Evolutionary conservation across 2,888 invertebrate species (phyloP).

Genomic region (Camptogramma bilineatum): DNA sequence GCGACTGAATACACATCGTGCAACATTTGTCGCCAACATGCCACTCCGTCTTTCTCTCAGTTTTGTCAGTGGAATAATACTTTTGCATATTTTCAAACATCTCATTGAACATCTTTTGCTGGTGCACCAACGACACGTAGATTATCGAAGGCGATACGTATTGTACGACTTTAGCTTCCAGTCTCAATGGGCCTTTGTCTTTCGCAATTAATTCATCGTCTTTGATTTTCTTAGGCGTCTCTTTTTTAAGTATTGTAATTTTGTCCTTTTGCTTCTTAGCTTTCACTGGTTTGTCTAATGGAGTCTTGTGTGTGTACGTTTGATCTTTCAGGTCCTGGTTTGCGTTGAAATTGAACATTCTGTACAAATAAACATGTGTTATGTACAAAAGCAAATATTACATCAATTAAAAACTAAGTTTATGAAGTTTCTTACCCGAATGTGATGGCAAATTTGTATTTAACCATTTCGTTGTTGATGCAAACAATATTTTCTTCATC

Average conservation of each 20-base stretch:
- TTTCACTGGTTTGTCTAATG: slow-evolving; percentile 48
- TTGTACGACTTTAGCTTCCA: slow-evolving; percentile 79
- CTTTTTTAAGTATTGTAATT: slow-evolving; percentile 55
- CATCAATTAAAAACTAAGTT: not conserved
- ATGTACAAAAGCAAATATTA: not conserved
- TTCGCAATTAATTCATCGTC: slow-evolving; percentile 67
- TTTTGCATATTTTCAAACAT: slow-evolving; percentile 84
- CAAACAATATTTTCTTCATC: slow-evolving; percentile 61
- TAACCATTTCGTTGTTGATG: slow-evolving; percentile 73
- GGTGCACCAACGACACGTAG: slow-evolving; percentile 83
- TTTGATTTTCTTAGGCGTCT: slow-evolving; percentile 40
- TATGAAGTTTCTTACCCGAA: slow-evolving; percentile 64
- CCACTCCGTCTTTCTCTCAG: slow-evolving; percentile 70
- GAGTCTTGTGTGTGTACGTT: slow-evolving; percentile 59
- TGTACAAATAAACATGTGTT: slow-evolving; percentile 48
- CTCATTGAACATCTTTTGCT: slow-evolving; percentile 72
- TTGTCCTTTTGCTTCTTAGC: slow-evolving; percentile 41
- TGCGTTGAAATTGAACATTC: slow-evolving; percentile 67
- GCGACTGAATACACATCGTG: slow-evolving; percentile 72
- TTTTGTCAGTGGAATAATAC: slow-evolving; percentile 69
- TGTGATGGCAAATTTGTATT: slow-evolving; percentile 69
- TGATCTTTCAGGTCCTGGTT: slow-evolving; percentile 56
- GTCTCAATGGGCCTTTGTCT: slow-evolving; percentile 78
- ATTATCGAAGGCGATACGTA: slow-evolving; percentile 86
- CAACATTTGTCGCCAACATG: slow-evolving; percentile 80